Evolutionary conservation across 2,113 vertebrate species (phyloP).

Genomic region (Tetraodon nigroviridis): DNA sequence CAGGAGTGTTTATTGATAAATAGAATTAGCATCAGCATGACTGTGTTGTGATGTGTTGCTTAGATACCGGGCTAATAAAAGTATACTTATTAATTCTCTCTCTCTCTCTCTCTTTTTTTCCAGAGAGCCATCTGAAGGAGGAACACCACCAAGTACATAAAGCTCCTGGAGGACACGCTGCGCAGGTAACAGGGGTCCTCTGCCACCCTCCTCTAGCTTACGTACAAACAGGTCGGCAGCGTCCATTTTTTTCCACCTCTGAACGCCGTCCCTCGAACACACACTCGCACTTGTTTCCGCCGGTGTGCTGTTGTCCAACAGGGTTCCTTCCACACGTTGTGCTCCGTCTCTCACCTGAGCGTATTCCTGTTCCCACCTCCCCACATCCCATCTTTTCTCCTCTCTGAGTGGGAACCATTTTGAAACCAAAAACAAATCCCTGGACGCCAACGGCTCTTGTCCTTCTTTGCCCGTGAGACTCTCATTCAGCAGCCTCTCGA

Average conservation of each 20-base stretch:
- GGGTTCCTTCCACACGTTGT: slow-evolving; percentile 35
- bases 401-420: too few relatives aligned
- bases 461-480: too few relatives aligned
- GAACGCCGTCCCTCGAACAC: slow-evolving; percentile 17
- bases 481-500: too few relatives aligned
- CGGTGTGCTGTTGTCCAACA: slow-evolving; percentile 3
- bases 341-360: slow-evolving; percentile 43
- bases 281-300: slow-evolving; percentile 38
- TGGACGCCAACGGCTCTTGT: too few relatives aligned
- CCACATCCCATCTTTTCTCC: slow-evolving; percentile 13
- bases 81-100: slow-evolving; percentile 22
- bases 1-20: slow-evolving; percentile 7
- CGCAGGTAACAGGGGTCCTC: slow-evolving; percentile 73
- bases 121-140: slow-evolving; percentile 80
- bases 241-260: slow-evolving; percentile 33
- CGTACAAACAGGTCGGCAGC: slow-evolving; percentile 20
- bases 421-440: too few relatives aligned
- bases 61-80: slow-evolving; percentile 43
- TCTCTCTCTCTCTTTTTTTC: slow-evolving; percentile 16
- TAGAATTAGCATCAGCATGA: slow-evolving; percentile 19
- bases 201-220: not conserved
- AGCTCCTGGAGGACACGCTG: slow-evolving; percentile 77
- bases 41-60: slow-evolving; percentile 50
- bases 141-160: slow-evolving; percentile 76
- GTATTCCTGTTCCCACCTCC: slow-evolving; percentile 24